Base-by-base conservation (phyloP, 2,888 invertebrate species). In the Pterostichus niger region DNA sequence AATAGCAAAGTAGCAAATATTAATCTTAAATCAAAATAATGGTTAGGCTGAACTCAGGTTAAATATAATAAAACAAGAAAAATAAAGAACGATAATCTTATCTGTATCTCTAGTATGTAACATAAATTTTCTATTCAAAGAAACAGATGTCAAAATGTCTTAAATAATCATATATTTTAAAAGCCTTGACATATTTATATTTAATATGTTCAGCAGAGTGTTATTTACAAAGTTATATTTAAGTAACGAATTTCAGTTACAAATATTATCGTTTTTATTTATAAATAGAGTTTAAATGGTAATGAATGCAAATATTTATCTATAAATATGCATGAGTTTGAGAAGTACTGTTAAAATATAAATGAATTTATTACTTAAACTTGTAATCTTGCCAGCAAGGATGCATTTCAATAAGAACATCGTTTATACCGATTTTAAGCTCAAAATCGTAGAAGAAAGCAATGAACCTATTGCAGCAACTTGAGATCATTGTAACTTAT, bases 361-460 rank as follows among this genome's bases (percentile, higher is more conserved):
- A 71, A 71, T 71, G 68, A 71, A 71, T 71, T 44, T 44, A 71
- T 71, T 71, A 71, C 17, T 15, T 71, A 71, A 64, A 71, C 68
- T 71, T 71, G 40, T 17, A 71, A 71, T 71, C 44, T 71, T 44
- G 68, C 68, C 68, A 71, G 17, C 17, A 40, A 44, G 33, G 68
- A 71, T 71, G 68, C 68, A 71, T 71, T 71, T 71, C 68, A 71
- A 71, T 71, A 44, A 40, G 68, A 44, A 71, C 44, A 71, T 71
- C 40, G 68, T 71, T 44, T 71, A 71, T 71, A 44, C 40, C 35
- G n/a, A 71, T 15, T 40, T 71, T 64, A 15, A 71, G 17, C 44
- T 13, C 68, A 71, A 71, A 59, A 31, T 17, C 17, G 17, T 31
- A 24, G n/a, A 17, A 17, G 24, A 59, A 59, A 31, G 5, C 2